A percentile compares a stretch with the other conserved stretches of the same genome.
These are phyloP conservation scores for Intellagama lesueurii DNA, from an alignment of 2,797 vertebrate genomes.

Conservation along the genomic window DNA sequence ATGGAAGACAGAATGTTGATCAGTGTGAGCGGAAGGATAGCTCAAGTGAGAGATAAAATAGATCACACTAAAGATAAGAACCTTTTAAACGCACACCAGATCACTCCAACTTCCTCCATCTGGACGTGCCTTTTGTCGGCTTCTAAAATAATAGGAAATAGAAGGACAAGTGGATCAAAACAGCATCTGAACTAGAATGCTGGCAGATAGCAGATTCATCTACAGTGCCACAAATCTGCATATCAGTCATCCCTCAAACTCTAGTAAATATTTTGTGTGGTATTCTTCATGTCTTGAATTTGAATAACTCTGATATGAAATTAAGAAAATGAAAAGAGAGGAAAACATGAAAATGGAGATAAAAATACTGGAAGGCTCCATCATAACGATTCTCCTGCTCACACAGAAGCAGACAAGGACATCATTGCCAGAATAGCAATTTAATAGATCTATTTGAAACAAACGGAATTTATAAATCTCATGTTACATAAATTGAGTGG, in stretches of 20 bases:
- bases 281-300: neutral
- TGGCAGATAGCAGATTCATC: slow-evolving; percentile 20
- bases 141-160: slow-evolving; percentile 82
- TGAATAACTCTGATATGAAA: neutral
- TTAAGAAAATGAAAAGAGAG: neutral
- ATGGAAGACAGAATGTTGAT: too few relatives aligned
- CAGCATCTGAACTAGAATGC: slow-evolving; percentile 90
- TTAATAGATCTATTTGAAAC: too few relatives aligned
- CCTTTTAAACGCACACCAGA: too few relatives aligned
- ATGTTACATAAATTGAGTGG: too few relatives aligned
- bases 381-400: neutral
- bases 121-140: slow-evolving; percentile 47
- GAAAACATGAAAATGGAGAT: neutral
- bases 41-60: too few relatives aligned
- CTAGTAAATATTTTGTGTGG: neutral
- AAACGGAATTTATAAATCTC: too few relatives aligned
- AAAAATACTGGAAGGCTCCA: neutral
- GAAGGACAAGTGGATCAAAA: slow-evolving; percentile 89
- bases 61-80: too few relatives aligned
- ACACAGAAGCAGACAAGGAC: neutral
- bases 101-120: too few relatives aligned
- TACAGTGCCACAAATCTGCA: neutral
- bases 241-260: neutral
- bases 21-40: too few relatives aligned
- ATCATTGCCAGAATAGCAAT: neutral